Conservation (phyloP, 2,888 invertebrate genomes). For the Thera britannica region DNA sequence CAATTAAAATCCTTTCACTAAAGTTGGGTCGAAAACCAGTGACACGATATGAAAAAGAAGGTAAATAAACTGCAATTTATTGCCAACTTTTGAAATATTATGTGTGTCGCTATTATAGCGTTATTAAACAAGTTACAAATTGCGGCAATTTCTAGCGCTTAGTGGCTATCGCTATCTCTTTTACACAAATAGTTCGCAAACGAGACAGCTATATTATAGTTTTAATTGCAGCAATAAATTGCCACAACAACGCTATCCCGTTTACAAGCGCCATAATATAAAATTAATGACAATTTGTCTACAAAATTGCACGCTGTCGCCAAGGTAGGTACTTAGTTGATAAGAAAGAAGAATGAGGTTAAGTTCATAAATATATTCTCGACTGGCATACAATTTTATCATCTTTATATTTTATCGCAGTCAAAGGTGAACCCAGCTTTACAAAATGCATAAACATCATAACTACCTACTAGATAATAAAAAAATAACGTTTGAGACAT, state of each 20-base stretch:
- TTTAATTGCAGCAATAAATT: neutral
- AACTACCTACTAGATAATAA: neutral
- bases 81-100: neutral
- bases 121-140: neutral
- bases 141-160: neutral
- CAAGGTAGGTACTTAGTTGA: constrained; percentile 21
- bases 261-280: neutral
- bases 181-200: neutral
- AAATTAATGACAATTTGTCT: neutral
- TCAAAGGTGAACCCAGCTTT: constrained; percentile 39
- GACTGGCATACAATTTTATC: constrained; percentile 37
- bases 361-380: constrained; percentile 47
- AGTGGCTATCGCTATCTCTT: neutral
- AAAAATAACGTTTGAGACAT: neutral
- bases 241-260: neutral
- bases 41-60: too few relatives aligned
- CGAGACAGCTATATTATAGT: neutral
- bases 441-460: constrained; percentile 3
- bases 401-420: constrained; percentile 36
- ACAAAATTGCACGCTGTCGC: constrained; percentile 2
- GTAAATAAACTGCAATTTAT: too few relatives aligned
- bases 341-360: constrained; percentile 53
- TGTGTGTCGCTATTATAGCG: neutral
- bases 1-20: too few relatives aligned
- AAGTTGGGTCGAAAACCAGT: too few relatives aligned